These are phyloP conservation scores for Elanoides forficatus DNA, from an alignment of 2,113 vertebrate genomes.

Conservation along the genomic window DNA sequence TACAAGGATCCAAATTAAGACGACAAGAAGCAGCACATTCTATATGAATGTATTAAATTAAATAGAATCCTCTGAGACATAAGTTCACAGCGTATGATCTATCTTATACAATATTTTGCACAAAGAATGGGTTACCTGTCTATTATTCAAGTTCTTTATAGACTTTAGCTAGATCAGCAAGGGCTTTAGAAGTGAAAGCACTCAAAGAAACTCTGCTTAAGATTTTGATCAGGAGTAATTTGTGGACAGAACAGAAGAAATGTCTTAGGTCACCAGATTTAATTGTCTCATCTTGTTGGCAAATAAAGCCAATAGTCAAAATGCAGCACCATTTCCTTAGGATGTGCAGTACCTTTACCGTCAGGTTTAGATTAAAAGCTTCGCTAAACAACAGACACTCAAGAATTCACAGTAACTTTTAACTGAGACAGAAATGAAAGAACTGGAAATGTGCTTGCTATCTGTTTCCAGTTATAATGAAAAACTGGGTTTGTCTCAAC, in stretches of 20 bases:
- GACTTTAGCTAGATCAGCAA: neutral
- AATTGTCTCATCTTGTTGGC: neutral
- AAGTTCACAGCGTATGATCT: neutral
- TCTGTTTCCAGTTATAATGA: neutral
- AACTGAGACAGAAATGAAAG: neutral
- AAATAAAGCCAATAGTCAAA: neutral
- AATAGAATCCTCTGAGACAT: neutral
- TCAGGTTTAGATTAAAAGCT: slow-evolving; percentile 4
- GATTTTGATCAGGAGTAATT: neutral
- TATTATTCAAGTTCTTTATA: neutral
- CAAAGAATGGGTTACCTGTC: neutral
- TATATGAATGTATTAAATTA: neutral
- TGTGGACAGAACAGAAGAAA: neutral
- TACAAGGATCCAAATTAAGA: neutral
- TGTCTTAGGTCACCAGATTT: neutral
- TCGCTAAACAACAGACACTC: neutral
- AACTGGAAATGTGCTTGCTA: neutral
- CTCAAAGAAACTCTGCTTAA: neutral
- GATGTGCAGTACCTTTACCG: neutral
- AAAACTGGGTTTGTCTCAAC: neutral
- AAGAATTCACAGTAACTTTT: neutral
- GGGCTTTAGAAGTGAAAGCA: neutral
- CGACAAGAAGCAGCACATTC: neutral
- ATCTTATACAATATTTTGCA: neutral
- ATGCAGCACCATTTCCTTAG: neutral